phyloP scores from a whole-genome alignment of 2,888 invertebrate species.

The Scrobipalpa atriplicella region DNA sequence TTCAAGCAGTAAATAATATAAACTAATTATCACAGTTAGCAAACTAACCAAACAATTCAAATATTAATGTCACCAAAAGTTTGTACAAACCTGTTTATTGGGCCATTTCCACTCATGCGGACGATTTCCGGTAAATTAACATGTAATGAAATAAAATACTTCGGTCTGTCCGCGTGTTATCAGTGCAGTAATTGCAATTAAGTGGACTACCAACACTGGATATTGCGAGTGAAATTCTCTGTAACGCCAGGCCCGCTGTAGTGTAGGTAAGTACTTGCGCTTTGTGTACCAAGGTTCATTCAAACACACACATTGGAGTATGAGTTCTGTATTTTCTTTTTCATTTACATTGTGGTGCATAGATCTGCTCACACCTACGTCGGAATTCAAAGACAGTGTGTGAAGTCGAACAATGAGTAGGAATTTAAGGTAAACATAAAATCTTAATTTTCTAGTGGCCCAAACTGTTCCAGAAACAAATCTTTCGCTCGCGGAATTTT shows the following conservation, averaged over 20 bases:
- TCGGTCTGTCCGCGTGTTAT: background rate
- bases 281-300: background rate
- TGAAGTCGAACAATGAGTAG: no score
- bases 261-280: no score
- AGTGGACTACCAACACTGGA: background rate
- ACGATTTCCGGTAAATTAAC: background rate
- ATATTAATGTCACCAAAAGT: background rate
- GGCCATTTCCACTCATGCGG: background rate
- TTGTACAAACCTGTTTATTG: background rate
- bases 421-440: no score
- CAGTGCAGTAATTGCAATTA: constrained; percentile 1
- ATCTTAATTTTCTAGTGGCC: no score
- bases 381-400: no score
- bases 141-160: background rate
- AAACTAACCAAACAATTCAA: background rate
- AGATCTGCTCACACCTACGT: no score
- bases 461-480: no score
- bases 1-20: no score
- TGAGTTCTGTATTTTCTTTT: no score
- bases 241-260: background rate
- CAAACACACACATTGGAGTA: no score
- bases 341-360: no score
- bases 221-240: background rate
- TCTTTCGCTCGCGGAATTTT: no score
- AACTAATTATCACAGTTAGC: background rate